Conservation (phyloP, 2,888 invertebrate genomes). For the Podabrus alpinus region DNA sequence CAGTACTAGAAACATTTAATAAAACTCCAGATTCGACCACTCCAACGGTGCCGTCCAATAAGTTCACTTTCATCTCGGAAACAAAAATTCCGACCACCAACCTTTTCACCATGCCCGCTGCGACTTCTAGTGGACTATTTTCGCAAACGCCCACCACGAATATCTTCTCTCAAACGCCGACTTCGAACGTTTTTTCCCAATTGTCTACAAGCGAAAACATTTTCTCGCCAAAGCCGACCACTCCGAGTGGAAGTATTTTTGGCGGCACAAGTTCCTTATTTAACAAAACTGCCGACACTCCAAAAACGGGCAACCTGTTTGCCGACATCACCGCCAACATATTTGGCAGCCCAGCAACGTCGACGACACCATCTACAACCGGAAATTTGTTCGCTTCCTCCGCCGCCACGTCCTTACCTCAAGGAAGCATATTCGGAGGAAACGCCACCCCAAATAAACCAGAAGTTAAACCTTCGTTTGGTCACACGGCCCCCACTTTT, state of each 20-base stretch:
- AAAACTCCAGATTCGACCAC: slow-evolving; percentile 17
- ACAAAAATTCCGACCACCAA: neutral
- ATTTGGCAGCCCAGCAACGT: neutral
- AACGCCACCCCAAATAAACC: neutral
- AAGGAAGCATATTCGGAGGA: slow-evolving; percentile 1
- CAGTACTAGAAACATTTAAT: slow-evolving; percentile 24
- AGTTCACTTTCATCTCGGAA: slow-evolving; percentile 12
- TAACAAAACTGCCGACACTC: neutral
- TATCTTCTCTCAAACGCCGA: slow-evolving; percentile 13
- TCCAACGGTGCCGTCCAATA: neutral
- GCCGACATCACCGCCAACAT: neutral
- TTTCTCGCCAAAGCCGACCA: neutral
- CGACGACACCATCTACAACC: neutral
- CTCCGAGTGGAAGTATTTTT: neutral
- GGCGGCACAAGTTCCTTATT: neutral
- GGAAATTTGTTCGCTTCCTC: neutral
- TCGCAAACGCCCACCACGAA: neutral
- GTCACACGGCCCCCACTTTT: slow-evolving; percentile 4
- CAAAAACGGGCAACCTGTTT: neutral
- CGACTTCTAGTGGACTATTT: neutral
- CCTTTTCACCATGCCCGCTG: neutral
- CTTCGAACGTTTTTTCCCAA: neutral
- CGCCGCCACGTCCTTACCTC: neutral
- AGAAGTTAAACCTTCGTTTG: slow-evolving; percentile 5
- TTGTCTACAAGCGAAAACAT: neutral